Percentiles rank a stretch among this genome's conserved stretches.
Evolutionary conservation across 2,888 invertebrate species (phyloP).

Genomic region (Papilio demoleus): DNA sequence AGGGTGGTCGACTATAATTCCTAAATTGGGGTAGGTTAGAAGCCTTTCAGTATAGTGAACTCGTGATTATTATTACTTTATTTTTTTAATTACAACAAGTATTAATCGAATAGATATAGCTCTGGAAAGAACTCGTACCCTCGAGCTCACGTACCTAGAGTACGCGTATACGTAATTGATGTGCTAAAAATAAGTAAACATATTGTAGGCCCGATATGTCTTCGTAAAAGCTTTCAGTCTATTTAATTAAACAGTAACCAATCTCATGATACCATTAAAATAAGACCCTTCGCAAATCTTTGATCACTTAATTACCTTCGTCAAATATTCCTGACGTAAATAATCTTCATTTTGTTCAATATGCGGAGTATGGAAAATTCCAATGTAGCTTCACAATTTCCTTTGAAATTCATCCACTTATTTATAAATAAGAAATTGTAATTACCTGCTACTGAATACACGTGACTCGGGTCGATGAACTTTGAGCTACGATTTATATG

Average conservation of each 20-base stretch:
- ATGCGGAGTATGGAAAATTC: slow-evolving; percentile 22
- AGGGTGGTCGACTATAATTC: no score
- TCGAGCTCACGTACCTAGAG: neutral
- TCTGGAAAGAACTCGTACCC: neutral
- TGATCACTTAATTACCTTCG: slow-evolving; percentile 35
- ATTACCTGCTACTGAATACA: slow-evolving; percentile 33
- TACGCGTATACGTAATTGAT: slow-evolving; percentile 1
- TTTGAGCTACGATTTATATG: slow-evolving; percentile 3
- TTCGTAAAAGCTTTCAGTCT: slow-evolving; percentile 19
- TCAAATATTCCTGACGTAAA: slow-evolving; percentile 28
- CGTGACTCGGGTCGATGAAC: slow-evolving; percentile 31
- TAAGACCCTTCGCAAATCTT: slow-evolving; percentile 22
- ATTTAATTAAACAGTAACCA: slow-evolving; percentile 31
- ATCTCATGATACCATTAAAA: slow-evolving; percentile 22
- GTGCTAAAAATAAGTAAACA: slow-evolving; percentile 28
- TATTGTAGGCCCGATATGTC: slow-evolving; percentile 13
- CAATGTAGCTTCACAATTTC: slow-evolving; percentile 29
- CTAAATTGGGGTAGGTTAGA: no score
- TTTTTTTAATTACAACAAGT: no score
- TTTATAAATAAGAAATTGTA: slow-evolving; percentile 36
- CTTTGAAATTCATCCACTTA: slow-evolving; percentile 37
- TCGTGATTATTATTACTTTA: no score
- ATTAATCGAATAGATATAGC: no score
- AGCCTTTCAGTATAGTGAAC: no score
- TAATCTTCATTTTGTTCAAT: slow-evolving; percentile 21